Percentiles rank a stretch among this genome's conserved stretches.
phyloP scores from a whole-genome alignment of 2,113 vertebrate genomes.

The Tilapia sparmanii region DNA sequence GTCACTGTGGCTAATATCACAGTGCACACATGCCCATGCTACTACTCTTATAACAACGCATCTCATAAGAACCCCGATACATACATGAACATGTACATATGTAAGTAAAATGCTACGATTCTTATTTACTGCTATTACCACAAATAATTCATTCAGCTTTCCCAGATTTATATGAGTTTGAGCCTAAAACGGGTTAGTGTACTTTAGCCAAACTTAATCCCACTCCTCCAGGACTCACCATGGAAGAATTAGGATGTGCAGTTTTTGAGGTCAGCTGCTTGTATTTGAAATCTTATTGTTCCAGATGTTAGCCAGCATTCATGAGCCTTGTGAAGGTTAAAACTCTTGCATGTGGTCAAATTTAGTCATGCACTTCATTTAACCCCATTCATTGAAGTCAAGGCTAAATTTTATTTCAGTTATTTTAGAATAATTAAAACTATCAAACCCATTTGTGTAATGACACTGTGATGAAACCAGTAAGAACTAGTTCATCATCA shows the following conservation, averaged over 20 bases:
- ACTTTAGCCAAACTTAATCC: neutral
- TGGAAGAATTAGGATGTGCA: neutral
- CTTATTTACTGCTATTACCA: neutral
- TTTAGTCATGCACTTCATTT: neutral
- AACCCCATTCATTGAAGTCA: neutral
- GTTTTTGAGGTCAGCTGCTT: neutral
- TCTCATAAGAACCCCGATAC: neutral
- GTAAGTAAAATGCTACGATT: neutral
- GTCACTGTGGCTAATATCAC: conserved; percentile 36
- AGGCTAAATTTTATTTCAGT: neutral
- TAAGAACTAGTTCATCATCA: neutral
- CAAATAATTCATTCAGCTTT: neutral
- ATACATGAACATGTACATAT: neutral
- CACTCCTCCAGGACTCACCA: neutral
- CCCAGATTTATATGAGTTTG: neutral
- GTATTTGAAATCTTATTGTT: neutral
- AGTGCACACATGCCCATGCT: neutral
- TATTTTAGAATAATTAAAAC: neutral
- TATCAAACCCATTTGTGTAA: neutral
- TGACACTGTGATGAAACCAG: neutral
- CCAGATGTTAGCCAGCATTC: neutral
- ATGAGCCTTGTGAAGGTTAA: neutral
- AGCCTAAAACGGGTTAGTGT: neutral
- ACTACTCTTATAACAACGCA: neutral
- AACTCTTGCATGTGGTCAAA: neutral